Evolutionary conservation across 1,140 invertebrate genomes (phyloP).

Genomic region (Nixonia krombeini): DNA sequence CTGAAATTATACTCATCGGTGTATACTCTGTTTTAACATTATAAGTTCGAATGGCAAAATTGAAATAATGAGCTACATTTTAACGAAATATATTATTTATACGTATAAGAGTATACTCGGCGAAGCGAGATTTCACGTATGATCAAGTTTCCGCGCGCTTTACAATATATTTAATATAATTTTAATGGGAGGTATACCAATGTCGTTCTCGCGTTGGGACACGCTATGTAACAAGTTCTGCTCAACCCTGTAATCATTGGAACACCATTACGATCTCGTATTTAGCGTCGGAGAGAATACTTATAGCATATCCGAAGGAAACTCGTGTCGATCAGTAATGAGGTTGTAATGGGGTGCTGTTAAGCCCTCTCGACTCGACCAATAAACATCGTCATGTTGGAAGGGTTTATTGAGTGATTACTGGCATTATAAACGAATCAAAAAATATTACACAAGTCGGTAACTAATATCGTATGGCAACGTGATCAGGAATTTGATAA

Average conservation of each 20-base stretch:
- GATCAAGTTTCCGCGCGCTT: neutral
- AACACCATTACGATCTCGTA: constrained; percentile 19
- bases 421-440: constrained; percentile 32
- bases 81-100: constrained; percentile 2
- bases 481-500: constrained; percentile 29
- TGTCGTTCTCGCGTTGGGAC: constrained; percentile 6
- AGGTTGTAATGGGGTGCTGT: constrained; percentile 49
- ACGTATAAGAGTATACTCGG: neutral
- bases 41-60: no score
- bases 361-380: constrained; percentile 33
- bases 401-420: constrained; percentile 32
- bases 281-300: constrained; percentile 21
- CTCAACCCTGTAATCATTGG: constrained; percentile 22
- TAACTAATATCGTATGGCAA: constrained; percentile 29
- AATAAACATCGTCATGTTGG: constrained; percentile 25
- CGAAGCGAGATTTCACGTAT: neutral
- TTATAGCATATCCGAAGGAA: constrained; percentile 20
- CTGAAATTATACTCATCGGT: no score
- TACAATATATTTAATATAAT: constrained; percentile 41
- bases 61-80: neutral
- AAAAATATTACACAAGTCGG: constrained; percentile 23
- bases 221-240: constrained; percentile 2
- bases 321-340: constrained; percentile 33
- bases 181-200: constrained; percentile 10
- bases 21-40: no score